Base-by-base conservation (phyloP, 35 echinoderm and acorn worm species). In the Stichopus chloronotus region DNA sequence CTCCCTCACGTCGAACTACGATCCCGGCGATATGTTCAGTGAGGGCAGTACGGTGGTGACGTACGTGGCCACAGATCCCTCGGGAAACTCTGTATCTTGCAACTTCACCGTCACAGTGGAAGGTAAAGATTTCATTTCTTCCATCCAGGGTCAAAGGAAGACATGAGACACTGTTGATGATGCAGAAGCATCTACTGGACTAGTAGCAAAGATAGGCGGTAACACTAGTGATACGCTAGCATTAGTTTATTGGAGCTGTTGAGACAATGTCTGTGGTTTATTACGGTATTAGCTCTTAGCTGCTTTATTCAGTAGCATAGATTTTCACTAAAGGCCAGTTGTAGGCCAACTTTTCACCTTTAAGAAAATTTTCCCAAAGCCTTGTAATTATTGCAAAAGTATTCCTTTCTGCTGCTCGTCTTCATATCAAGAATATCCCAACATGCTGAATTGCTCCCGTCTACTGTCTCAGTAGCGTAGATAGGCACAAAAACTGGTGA, bases 51-150 rank as follows among this genome's bases (percentile, higher is more conserved):
- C 91, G 1, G 25, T 76, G 1, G 91, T 95, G 52, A 91, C 79
- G 0, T 97, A 97, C 71, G 79, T 81, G 17, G 96, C 96, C 9
- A 81, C 22, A 16, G 96, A 97, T 90, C 57, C 55, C 20, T 56
- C 86, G 9, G 94, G 94, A 52, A 92, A 93, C 54, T 77, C 63
- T 4, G 91, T 43, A 25, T 7, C 13, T 1, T 94, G 93, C 52
- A 55, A 11, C 13, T 95, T 97, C 53, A 57, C 53, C 21, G 86
- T 97, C 0, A 97, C 87, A 22, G 93, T 97, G 17, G 20, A 52
- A 74, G 94, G 92, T 94, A 59, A 69, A 57, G 11, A 23, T 6
- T 8, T 20, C 8, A 8, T 78, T 9, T 3, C 30, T 0, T 43
- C 30, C 30, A 43, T 43, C 30, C 30, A 43, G 30, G 30, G 30